phyloP scores from a whole-genome alignment of 2,888 invertebrate species.

The Neoitamus cyanurus region DNA sequence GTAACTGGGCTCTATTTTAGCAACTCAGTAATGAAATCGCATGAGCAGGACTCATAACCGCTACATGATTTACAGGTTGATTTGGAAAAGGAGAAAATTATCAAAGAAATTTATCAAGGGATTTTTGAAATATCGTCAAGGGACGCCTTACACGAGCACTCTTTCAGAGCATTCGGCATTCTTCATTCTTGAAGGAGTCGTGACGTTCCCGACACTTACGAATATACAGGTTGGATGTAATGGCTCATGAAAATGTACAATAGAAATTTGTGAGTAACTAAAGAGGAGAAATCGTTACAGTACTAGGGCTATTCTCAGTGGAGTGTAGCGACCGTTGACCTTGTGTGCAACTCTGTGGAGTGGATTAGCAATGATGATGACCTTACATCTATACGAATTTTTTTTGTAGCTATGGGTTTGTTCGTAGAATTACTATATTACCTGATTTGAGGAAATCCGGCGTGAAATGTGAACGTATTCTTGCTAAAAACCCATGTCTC shows the following conservation, averaged over 20 bases:
- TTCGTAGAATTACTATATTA: not conserved
- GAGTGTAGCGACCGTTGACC: not conserved
- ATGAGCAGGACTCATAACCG: conserved; percentile 3
- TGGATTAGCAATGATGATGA: not conserved
- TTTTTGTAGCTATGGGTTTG: not conserved
- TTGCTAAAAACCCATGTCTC: not conserved
- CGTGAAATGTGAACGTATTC: not conserved
- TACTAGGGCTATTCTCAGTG: not conserved
- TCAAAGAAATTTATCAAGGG: conserved; percentile 12
- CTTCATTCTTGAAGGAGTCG: not conserved
- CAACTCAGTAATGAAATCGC: not conserved
- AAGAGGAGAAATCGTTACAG: not conserved
- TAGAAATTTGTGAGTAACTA: not conserved
- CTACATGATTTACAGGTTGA: not conserved
- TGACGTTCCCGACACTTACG: not conserved
- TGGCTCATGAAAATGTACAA: not conserved
- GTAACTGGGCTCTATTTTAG: not conserved
- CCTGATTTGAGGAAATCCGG: no score
- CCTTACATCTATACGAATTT: not conserved
- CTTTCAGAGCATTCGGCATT: not conserved
- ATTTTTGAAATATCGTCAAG: not conserved
- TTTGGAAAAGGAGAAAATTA: conserved; percentile 6
- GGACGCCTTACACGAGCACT: not conserved
- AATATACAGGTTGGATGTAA: not conserved
- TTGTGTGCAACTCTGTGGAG: not conserved